phyloP scores from a whole-genome alignment of 2,888 invertebrate species.

The Calameuta pallipes region DNA sequence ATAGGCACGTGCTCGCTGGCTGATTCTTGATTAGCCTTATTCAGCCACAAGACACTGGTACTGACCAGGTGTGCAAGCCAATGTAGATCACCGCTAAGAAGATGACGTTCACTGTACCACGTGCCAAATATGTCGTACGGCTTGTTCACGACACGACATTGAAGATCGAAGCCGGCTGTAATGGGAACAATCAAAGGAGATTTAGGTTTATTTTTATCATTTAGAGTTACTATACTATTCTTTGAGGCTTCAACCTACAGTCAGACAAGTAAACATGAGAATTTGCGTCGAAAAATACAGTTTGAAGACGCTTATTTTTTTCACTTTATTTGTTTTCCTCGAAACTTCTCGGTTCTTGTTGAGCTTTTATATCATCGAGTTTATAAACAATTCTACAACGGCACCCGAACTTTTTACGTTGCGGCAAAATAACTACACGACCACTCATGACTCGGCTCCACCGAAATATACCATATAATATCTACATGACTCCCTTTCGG shows the following conservation, averaged over 20 bases:
- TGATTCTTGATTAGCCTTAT: constrained; percentile 84
- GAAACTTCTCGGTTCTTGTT: background rate
- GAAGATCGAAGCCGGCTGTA: constrained; percentile 76
- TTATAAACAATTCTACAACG: background rate
- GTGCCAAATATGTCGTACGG: constrained; percentile 91
- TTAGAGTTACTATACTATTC: background rate
- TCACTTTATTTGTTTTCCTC: background rate
- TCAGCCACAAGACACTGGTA: constrained; percentile 81
- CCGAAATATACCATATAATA: background rate
- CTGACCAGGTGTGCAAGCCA: constrained; percentile 83
- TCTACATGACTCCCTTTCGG: background rate
- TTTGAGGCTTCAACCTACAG: background rate
- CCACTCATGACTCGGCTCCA: background rate
- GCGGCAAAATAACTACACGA: background rate
- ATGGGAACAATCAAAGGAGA: constrained; percentile 21
- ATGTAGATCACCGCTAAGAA: constrained; percentile 83
- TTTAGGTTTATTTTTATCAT: constrained; percentile 3
- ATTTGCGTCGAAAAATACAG: background rate
- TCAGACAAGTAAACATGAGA: background rate
- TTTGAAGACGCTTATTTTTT: background rate
- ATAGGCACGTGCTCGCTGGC: constrained; percentile 84
- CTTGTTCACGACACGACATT: constrained; percentile 82
- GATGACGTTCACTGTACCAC: constrained; percentile 86
- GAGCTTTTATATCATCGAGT: background rate
- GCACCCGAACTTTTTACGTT: background rate